Evolutionary conservation across 2,113 vertebrate species (phyloP), one percentile per base, ranked within the genome.

Genomic region (Physeter macrocephalus): DNA sequence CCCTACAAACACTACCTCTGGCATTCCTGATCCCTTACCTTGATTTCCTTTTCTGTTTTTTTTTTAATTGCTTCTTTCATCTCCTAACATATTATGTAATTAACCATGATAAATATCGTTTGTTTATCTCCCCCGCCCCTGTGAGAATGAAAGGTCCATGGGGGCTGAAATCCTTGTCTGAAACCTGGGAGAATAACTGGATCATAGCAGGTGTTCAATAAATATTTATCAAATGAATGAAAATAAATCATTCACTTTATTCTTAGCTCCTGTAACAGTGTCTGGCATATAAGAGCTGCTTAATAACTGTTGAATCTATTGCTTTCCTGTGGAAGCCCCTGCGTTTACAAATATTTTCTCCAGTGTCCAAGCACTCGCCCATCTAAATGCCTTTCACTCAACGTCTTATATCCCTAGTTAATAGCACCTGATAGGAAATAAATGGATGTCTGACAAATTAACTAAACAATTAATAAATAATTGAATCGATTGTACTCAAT

Each of bases 241-340:
- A 96, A 92, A 94, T 39, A 75, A 96, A 54, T 71, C 4, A 74
- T 34, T 87, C 23, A 43, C 9, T 97, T 82, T 90, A 72, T 39
- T 29, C 20, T 54, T 57, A 46, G 8, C 31, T 95, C 17, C 2
- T 52, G 0, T 66, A 84, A 80, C 0, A 62, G 31, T 25, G 6
- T 27, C 61, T 83, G 20, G 27, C 31, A 71, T 39, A 31, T n/a
- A 49, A 88, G 6, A 93, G 31, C 5, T 91, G 36, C 36, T 77
- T 43, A 74, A 29, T 93, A 88, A 92, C 21, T 83, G 9, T 64
- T 86, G 34, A 78, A 43, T 69, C 52, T 54, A 59, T n/a, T 49
- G 36, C 29, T 95, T 75, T 80, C 64, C 39, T 77, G 18, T 36
- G 21, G 49, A 92, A 97, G 23, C 2, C 52, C 31, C 46, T 61